phyloP scores from a whole-genome alignment of 2,888 invertebrate genomes.

The Fissipunctia ypsillon region DNA sequence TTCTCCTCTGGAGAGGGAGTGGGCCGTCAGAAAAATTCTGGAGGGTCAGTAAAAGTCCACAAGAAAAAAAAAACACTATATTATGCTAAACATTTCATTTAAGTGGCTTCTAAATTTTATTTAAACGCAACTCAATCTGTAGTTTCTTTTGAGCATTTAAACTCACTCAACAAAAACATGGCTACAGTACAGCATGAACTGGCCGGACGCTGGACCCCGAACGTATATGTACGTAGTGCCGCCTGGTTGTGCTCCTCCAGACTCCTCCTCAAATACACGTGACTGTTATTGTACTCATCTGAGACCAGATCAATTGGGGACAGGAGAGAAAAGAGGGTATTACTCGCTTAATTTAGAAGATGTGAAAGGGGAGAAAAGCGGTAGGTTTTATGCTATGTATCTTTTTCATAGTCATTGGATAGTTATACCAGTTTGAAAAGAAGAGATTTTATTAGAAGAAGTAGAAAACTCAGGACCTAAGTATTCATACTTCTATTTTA shows the following conservation, averaged over 20 bases:
- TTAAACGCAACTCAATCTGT: no score
- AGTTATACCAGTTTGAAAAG: background rate
- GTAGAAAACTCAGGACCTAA: background rate
- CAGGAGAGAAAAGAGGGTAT: conserved; percentile 1
- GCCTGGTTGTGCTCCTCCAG: conserved; percentile 40
- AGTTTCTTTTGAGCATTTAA: background rate
- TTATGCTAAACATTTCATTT: background rate
- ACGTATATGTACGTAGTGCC: conserved; percentile 46
- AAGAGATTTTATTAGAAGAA: background rate
- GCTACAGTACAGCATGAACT: conserved; percentile 28
- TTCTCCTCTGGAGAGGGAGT: no score
- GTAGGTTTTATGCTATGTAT: background rate
- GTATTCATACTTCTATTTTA: background rate
- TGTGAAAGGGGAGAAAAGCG: background rate
- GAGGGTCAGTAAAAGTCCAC: background rate
- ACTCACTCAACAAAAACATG: conserved; percentile 7
- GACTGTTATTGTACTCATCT: conserved; percentile 27
- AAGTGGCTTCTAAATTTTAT: no score
- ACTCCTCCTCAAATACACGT: conserved; percentile 36
- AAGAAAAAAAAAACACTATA: background rate
- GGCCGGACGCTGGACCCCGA: conserved; percentile 50
- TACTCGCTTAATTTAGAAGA: conserved; percentile 25
- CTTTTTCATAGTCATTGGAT: background rate
- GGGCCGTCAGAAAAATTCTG: no score
- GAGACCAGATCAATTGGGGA: background rate